These are phyloP conservation scores for Drosophila melanosoma DNA, from an alignment of 2,888 invertebrate species.

Conservation along the genomic window DNA sequence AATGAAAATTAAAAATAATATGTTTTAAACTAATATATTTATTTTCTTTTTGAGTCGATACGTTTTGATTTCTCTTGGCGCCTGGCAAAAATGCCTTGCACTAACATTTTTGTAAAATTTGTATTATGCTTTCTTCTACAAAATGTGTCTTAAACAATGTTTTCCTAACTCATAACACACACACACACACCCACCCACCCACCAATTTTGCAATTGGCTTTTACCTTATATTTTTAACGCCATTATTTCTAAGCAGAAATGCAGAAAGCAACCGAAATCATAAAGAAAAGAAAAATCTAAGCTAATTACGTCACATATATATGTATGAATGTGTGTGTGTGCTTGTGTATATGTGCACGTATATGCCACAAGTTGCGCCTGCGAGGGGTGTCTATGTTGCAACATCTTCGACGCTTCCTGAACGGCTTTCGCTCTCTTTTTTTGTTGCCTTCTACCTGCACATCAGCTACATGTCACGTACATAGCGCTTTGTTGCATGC, in stretches of 20 bases:
- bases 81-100: too few species aligned
- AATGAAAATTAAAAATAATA: too few species aligned
- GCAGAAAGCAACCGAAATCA: constrained; percentile 5
- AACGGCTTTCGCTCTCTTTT: constrained; percentile 56
- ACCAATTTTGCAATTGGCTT: constrained; percentile 61
- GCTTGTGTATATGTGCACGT: not conserved
- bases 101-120: too few species aligned
- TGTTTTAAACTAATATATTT: too few species aligned
- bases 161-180: too few species aligned
- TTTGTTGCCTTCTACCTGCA: constrained; percentile 21
- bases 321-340: not conserved
- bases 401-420: constrained; percentile 46
- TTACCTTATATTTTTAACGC: constrained; percentile 74
- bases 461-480: constrained; percentile 42
- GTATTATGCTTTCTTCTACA: too few species aligned
- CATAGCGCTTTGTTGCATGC: constrained; percentile 41
- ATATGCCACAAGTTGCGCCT: not conserved
- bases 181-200: too few species aligned
- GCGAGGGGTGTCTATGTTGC: constrained; percentile 16
- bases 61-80: too few species aligned
- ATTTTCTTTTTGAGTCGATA: too few species aligned
- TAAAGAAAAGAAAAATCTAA: constrained; percentile 61
- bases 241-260: constrained; percentile 49
- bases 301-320: constrained; percentile 68
- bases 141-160: too few species aligned